phyloP scores from a whole-genome alignment of 2,888 invertebrate species.

The Andrena camellia region DNA sequence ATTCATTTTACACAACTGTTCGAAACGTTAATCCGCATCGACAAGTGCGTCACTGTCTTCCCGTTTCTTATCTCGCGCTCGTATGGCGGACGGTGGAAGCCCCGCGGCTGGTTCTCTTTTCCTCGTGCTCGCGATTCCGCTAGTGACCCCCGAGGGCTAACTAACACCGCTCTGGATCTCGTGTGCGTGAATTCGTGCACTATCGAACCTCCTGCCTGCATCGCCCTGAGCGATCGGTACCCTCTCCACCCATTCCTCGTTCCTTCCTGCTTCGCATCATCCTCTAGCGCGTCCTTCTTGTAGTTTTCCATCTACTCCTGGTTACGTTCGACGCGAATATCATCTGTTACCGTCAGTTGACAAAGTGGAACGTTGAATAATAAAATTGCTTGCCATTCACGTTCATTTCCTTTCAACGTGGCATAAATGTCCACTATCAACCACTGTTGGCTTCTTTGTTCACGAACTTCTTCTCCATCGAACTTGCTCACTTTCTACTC shows the following conservation, averaged over 20 bases:
- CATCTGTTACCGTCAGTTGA: neutral
- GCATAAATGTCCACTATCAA: no score
- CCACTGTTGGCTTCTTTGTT: no score
- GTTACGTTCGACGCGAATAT: conserved; percentile 1
- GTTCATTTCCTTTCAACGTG: no score
- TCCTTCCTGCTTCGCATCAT: conserved; percentile 49
- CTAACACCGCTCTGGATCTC: conserved; percentile 47
- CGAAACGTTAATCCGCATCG: conserved; percentile 36
- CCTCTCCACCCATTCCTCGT: conserved; percentile 33
- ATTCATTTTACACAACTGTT: conserved; percentile 20
- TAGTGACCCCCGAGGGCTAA: conserved; percentile 49
- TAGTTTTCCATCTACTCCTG: conserved; percentile 27
- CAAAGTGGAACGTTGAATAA: neutral
- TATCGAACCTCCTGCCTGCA: conserved; percentile 46
- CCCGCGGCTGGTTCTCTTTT: conserved; percentile 5
- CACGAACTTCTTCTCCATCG: no score
- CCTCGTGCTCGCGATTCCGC: conserved; percentile 30
- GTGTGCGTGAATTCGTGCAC: conserved; percentile 43
- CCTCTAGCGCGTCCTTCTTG: conserved; percentile 46
- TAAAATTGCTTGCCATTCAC: no score
- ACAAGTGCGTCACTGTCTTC: conserved; percentile 41
- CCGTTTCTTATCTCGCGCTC: conserved; percentile 22
- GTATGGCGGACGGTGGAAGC: conserved; percentile 31
- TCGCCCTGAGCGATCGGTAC: conserved; percentile 52
- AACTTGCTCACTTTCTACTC: no score